These are phyloP conservation scores for Dryobota labecula DNA, from an alignment of 2,888 invertebrate genomes.

Conservation along the genomic window DNA sequence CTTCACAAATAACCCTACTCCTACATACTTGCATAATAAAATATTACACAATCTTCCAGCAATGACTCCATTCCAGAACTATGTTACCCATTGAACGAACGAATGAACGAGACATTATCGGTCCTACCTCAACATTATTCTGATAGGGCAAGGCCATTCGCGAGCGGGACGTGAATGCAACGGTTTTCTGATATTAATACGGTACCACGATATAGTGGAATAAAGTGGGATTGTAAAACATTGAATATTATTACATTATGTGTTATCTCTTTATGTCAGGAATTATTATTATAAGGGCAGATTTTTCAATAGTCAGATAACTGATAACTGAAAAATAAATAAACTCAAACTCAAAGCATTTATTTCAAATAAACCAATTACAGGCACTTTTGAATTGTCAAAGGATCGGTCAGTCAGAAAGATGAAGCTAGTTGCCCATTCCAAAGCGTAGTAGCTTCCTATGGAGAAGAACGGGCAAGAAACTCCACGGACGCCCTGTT, in stretches of 20 bases:
- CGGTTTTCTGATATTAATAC: slow-evolving; percentile 24
- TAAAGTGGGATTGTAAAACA: slow-evolving; percentile 1
- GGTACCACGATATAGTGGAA: slow-evolving; percentile 15
- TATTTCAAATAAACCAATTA: too few relatives aligned
- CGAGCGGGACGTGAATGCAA: slow-evolving; percentile 13
- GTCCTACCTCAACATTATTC: slow-evolving; percentile 39
- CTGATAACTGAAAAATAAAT: too few relatives aligned
- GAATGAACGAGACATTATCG: slow-evolving; percentile 31
- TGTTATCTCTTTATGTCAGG: neutral
- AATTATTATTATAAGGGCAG: neutral
- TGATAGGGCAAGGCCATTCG: slow-evolving; percentile 45
- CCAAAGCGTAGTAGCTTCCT: too few relatives aligned
- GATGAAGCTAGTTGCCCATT: too few relatives aligned
- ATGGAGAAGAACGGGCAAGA: too few relatives aligned
- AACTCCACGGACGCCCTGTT: too few relatives aligned
- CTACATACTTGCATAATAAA: slow-evolving; percentile 1
- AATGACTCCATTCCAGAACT: slow-evolving; percentile 32
- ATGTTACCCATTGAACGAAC: slow-evolving; percentile 31
- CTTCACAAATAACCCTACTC: neutral
- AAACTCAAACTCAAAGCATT: too few relatives aligned
- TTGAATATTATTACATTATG: neutral
- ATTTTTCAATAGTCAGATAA: too few relatives aligned
- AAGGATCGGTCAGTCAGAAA: too few relatives aligned
- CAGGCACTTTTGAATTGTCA: too few relatives aligned
- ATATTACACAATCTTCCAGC: slow-evolving; percentile 29